phyloP scores from a whole-genome alignment of 2,888 invertebrate species.

The Rhaphigaster nebulosa region DNA sequence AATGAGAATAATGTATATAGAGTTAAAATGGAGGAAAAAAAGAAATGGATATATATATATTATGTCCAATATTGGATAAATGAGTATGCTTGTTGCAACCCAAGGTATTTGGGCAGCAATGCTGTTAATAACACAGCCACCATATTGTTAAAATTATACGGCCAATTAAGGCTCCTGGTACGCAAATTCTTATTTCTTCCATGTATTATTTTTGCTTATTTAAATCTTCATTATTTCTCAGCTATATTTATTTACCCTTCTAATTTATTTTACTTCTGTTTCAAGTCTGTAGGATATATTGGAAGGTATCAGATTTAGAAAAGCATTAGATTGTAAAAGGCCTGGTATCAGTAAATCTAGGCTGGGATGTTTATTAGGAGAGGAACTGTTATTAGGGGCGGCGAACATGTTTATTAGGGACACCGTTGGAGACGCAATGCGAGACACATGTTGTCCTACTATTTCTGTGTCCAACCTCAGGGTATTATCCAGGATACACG shows the following conservation, averaged over 20 bases:
- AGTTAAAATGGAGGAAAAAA: no score
- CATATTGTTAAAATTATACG: no score
- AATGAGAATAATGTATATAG: no score
- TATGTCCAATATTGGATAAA: no score
- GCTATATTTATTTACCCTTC: background rate
- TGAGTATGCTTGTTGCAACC: no score
- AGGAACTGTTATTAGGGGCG: slow-evolving; percentile 49
- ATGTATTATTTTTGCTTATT: background rate
- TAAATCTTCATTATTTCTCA: background rate
- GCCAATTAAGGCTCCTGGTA: no score
- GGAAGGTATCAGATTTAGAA: slow-evolving; percentile 40
- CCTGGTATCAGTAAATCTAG: slow-evolving; percentile 45
- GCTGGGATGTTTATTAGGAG: slow-evolving; percentile 45
- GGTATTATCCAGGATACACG: background rate
- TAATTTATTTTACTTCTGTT: slow-evolving; percentile 2
- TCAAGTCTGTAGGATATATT: background rate
- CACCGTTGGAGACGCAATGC: slow-evolving; percentile 44
- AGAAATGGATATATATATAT: no score
- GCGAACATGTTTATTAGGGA: slow-evolving; percentile 54
- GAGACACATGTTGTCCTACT: slow-evolving; percentile 50
- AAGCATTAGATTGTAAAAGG: slow-evolving; percentile 8
- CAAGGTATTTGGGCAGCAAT: no score
- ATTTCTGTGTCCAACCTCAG: slow-evolving; percentile 46
- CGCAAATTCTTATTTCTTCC: no score
- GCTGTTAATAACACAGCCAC: no score